Evolutionary conservation across 2,888 invertebrate genomes (phyloP).

Genomic region (Brenthis ino): DNA sequence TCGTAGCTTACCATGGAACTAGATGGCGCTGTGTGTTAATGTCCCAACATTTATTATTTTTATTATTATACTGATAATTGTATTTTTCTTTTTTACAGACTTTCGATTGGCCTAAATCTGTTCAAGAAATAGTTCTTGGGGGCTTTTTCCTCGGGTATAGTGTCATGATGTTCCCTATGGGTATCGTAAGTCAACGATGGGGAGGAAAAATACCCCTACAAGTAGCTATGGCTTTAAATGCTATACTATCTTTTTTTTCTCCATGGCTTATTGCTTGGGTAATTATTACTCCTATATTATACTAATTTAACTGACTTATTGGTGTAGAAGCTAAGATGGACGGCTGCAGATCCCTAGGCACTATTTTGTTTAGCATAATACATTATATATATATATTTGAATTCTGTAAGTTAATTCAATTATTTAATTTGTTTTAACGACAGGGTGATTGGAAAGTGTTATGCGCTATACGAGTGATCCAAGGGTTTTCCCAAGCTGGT

Average conservation of each 20-base stretch:
- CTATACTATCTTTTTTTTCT: conserved; percentile 46
- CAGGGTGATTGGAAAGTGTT: conserved; percentile 83
- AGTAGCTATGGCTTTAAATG: conserved; percentile 60
- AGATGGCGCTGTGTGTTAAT: no score
- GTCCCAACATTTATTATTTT: no score
- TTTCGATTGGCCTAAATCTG: conserved; percentile 61
- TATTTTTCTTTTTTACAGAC: conserved; percentile 47
- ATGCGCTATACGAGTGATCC: conserved; percentile 84
- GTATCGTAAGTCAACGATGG: conserved; percentile 82
- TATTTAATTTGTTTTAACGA: conserved; percentile 34
- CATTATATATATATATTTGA: no score
- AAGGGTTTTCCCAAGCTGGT: conserved; percentile 88
- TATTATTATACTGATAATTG: no score
- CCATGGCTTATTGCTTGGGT: conserved; percentile 47
- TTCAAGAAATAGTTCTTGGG: conserved; percentile 64
- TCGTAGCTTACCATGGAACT: no score
- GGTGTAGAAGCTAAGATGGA: no score
- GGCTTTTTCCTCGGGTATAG: conserved; percentile 81
- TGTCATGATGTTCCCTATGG: conserved; percentile 78
- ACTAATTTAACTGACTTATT: no score
- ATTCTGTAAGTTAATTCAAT: no score
- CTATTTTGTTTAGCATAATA: no score
- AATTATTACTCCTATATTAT: conserved; percentile 16
- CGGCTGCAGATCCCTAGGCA: no score
- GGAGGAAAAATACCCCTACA: conserved; percentile 83